Base-by-base conservation (phyloP, 2,888 invertebrate genomes). In the Plusia festucae region DNA sequence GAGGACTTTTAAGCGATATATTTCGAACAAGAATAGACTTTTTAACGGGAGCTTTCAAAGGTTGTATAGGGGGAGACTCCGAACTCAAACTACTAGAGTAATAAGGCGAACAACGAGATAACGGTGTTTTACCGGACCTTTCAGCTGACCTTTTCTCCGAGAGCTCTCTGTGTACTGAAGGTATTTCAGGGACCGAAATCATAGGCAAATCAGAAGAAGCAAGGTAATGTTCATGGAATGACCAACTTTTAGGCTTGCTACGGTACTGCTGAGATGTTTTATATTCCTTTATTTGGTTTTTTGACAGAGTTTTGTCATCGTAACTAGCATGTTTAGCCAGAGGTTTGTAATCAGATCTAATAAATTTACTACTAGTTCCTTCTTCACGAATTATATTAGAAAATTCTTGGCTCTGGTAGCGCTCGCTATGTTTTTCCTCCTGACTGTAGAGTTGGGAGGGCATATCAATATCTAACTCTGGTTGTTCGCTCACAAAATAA, bases 1-100 rank as follows among this genome's bases (percentile, higher is more conserved):
- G 97, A 15, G 97, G 97, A 88, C 97, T 97, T 84, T 97, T 96
- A 34, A 96, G 90, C 15, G 96, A 96, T 80, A 96, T 95, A 73
- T 96, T 95, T 75, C 95, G 93, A 69, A 96, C 95, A 3, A 96
- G 90, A 32, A 97, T 83, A 0, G 97, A 96, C 59, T 96, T 96
- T 88, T 97, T 97, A 18, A 96, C 96, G 0, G 96, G 96, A 7
- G 96, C 96, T 81, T 97, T 96, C 55, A 96, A 95, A 34, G 97
- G 95, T 65, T 96, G 96, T 86, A 97, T 96, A 1, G 97, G 97
- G 2, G 97, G 97, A 27, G 97, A 97, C 80, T 97, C 97, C 0
- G 97, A 97, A 85, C 97, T 97, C 49, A 97, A 90, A 82, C 97
- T 97, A 82, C 97, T 97, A 30, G 97, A 97, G 87, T 97, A 97